Conservation (phyloP, 2,797 vertebrate genomes). For the Diplodus puntazzo region DNA sequence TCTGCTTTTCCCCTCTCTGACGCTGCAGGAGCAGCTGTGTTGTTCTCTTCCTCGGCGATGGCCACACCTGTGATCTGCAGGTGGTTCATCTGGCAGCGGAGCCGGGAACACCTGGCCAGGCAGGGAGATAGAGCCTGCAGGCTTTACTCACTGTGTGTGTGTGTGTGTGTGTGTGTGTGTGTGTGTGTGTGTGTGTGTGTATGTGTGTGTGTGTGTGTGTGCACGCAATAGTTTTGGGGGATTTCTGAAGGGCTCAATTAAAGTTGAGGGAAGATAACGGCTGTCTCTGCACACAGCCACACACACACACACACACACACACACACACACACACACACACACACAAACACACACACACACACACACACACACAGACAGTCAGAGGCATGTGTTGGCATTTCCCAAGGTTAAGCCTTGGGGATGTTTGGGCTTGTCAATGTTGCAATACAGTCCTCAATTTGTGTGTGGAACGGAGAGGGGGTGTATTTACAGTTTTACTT, state of each 20-base stretch:
- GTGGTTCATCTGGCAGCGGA: constrained; percentile 88
- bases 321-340: constrained; percentile 8
- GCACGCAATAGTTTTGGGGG: constrained; percentile 53
- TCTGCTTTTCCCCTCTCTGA: constrained; percentile 68
- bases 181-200: constrained; percentile 32
- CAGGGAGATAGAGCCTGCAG: constrained; percentile 74
- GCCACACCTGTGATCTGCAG: constrained; percentile 92
- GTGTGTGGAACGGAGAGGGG: constrained; percentile 12
- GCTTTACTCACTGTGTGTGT: constrained; percentile 53
- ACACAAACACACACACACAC: constrained; percentile 13
- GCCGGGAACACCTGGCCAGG: constrained; percentile 88
- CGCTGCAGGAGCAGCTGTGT: constrained; percentile 89
- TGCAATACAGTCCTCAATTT: constrained; percentile 50
- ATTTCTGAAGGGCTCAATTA: constrained; percentile 81
- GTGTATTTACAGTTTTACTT: constrained; percentile 47
- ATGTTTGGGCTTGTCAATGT: constrained; percentile 82
- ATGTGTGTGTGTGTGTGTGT: neutral
- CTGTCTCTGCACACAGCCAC: constrained; percentile 48
- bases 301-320: constrained; percentile 3
- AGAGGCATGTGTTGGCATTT: constrained; percentile 77
- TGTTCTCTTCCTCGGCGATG: constrained; percentile 80
- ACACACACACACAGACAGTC: constrained; percentile 22
- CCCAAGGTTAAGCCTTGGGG: constrained; percentile 75
- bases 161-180: constrained; percentile 10
- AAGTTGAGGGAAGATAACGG: constrained; percentile 79